Evolutionary conservation across 1,140 invertebrate genomes (phyloP).

Genomic region (Drosophila fuyamai): DNA sequence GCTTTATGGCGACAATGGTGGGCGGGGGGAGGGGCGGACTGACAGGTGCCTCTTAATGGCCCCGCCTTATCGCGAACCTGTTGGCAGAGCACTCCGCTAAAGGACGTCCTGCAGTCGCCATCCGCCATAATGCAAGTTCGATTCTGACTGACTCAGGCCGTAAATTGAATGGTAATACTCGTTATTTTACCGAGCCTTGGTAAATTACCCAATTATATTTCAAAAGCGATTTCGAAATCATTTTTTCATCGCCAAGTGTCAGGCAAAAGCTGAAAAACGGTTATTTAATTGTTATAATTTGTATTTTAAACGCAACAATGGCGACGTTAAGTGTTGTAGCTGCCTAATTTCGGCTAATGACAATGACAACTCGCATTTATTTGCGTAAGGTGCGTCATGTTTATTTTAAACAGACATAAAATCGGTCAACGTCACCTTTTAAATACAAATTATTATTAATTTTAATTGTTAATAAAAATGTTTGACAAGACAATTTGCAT

Average conservation of each 20-base stretch:
- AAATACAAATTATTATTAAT: constrained; percentile 1
- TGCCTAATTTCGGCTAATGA: constrained; percentile 29
- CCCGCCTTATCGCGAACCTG: constrained; percentile 54
- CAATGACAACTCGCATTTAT: constrained; percentile 30
- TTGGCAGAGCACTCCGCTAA: constrained; percentile 46
- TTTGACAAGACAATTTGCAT: background rate
- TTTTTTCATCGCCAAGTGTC: constrained; percentile 12
- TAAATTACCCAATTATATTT: constrained; percentile 66
- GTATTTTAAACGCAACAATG: constrained; percentile 43
- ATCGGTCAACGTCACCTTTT: constrained; percentile 17
- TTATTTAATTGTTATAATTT: constrained; percentile 60
- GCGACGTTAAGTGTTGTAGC: constrained; percentile 6
- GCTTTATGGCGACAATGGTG: constrained; percentile 49
- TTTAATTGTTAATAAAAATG: background rate
- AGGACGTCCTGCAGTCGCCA: constrained; percentile 44
- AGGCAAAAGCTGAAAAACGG: constrained; percentile 19
- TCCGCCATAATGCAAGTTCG: constrained; percentile 33
- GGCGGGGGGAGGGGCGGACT: background rate
- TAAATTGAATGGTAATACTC: constrained; percentile 49
- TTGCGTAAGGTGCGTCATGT: constrained; percentile 36
- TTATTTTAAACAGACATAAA: constrained; percentile 25
- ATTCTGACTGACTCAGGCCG: constrained; percentile 47
- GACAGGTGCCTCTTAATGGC: constrained; percentile 54
- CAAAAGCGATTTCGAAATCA: constrained; percentile 52
- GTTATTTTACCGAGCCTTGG: constrained; percentile 26